These are phyloP conservation scores for Montipora sp. DNA, from an alignment of 64 coral and sea anemone genomes.

Conservation along the genomic window DNA sequence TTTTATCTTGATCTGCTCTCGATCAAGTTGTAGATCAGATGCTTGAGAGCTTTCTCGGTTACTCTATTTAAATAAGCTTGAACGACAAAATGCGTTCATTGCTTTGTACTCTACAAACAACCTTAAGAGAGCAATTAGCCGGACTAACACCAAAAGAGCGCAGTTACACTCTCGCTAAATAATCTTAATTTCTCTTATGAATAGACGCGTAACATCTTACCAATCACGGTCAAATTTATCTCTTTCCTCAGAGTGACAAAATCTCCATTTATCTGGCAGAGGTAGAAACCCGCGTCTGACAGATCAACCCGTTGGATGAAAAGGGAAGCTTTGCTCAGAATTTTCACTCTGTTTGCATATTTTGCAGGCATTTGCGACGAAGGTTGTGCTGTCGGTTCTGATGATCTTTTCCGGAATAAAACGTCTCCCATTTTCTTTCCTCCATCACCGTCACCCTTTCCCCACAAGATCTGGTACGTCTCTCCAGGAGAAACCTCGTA, in stretches of 20 bases:
- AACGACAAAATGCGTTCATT: conserved; percentile 14
- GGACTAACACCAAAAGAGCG: background rate
- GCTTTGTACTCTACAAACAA: conserved; percentile 4
- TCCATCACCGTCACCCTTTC: background rate
- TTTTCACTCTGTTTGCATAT: conserved; percentile 65
- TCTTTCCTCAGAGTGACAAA: conserved; percentile 69
- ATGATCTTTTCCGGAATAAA: background rate
- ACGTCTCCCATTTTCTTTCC: background rate
- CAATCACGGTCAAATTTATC: conserved; percentile 68
- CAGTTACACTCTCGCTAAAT: background rate
- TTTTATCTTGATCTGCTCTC: background rate
- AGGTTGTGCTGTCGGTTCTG: background rate
- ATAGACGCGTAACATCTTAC: conserved; percentile 24
- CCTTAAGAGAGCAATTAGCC: conserved; percentile 29
- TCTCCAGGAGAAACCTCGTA: conserved; percentile 20
- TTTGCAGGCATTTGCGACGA: conserved; percentile 3
- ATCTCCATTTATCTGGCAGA: conserved; percentile 60
- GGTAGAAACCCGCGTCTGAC: conserved; percentile 75
- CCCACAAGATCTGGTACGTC: conserved; percentile 28
- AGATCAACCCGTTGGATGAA: conserved; percentile 64
- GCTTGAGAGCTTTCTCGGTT: conserved; percentile 16
- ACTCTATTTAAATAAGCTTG: conserved; percentile 18
- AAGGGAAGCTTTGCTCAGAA: conserved; percentile 65
- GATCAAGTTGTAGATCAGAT: background rate
- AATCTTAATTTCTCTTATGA: no score